phyloP scores from a whole-genome alignment of 2,113 vertebrate species.

The Trematocara macrostoma region DNA sequence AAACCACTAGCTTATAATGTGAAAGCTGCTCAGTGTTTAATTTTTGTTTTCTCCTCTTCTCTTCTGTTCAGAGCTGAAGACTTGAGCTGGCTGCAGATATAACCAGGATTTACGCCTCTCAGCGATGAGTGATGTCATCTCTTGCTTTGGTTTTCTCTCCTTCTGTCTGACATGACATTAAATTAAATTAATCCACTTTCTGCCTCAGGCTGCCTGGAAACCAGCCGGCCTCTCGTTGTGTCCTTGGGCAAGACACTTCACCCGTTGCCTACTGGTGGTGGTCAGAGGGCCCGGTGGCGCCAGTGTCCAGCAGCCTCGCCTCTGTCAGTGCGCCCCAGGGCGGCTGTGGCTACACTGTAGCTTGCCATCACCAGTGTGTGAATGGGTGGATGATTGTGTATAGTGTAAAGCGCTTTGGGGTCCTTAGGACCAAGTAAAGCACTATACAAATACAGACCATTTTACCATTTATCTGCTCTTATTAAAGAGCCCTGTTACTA shows the following conservation, averaged over 20 bases:
- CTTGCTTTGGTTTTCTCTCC: background rate
- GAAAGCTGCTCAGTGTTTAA: background rate
- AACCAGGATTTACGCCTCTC: background rate
- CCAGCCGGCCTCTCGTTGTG: background rate
- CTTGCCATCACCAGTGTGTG: no score
- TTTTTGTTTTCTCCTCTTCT: background rate
- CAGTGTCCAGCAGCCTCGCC: no score
- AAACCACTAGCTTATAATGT: background rate
- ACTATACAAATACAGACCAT: no score
- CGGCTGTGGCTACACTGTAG: no score
- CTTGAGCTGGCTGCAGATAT: constrained; percentile 70
- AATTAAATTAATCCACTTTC: background rate
- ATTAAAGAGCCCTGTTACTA: background rate
- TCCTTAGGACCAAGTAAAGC: no score
- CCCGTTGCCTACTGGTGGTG: no score
- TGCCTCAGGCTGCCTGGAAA: background rate
- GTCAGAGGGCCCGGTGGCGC: no score
- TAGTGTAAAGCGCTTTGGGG: no score
- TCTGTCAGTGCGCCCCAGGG: no score
- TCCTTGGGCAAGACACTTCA: no score
- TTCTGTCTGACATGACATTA: background rate
- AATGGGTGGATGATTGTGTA: no score
- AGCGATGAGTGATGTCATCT: background rate
- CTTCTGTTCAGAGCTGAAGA: constrained; percentile 65
- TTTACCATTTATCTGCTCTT: background rate